Percentiles rank a stretch among this genome's conserved stretches.
Conservation (phyloP, 2,113 vertebrate species). For the Barnardius zonarius region DNA sequence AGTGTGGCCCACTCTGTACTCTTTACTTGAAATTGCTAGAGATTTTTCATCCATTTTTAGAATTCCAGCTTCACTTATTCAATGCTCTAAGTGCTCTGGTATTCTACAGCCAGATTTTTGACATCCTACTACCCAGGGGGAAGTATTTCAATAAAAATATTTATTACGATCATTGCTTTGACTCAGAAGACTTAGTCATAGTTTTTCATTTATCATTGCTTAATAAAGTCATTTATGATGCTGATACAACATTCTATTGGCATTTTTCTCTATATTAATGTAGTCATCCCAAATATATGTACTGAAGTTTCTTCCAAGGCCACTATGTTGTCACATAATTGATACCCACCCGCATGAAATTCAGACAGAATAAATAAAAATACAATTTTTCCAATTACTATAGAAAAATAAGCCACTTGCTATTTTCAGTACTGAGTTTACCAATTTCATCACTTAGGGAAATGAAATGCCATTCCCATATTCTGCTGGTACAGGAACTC, state of each 20-base stretch:
- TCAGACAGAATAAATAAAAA: not conserved
- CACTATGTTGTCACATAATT: not conserved
- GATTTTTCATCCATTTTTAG: not conserved
- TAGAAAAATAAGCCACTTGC: not conserved
- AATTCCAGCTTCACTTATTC: not conserved
- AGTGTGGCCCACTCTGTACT: not conserved
- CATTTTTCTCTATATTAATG: not conserved
- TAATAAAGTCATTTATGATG: not conserved
- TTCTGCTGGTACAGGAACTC: not conserved
- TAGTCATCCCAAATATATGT: not conserved
- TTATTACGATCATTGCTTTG: not conserved
- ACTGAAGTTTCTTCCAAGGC: not conserved
- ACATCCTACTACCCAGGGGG: not conserved
- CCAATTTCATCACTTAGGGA: not conserved
- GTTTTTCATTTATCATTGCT: not conserved
- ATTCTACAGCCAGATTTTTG: not conserved
- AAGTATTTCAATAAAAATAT: not conserved
- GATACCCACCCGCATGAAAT: not conserved
- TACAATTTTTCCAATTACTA: not conserved
- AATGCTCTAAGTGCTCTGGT: not conserved
- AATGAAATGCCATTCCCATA: not conserved
- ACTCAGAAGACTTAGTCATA: not conserved
- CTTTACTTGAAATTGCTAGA: not conserved
- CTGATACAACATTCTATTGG: not conserved
- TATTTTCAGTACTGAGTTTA: not conserved